These are phyloP conservation scores for Mus minutoides DNA, from an alignment of 2,797 vertebrate species.

Conservation along the genomic window DNA sequence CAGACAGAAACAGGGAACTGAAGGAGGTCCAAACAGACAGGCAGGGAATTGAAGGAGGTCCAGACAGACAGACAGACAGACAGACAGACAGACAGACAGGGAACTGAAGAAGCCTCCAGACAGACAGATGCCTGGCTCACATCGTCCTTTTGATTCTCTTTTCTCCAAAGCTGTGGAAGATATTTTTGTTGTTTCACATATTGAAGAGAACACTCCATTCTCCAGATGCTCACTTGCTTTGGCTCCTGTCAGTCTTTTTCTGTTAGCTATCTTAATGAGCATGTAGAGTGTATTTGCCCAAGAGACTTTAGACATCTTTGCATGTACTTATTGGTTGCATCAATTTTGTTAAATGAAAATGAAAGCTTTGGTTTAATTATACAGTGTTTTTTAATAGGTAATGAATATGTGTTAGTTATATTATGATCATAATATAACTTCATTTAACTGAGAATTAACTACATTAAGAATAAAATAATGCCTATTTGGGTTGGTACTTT, in stretches of 20 bases:
- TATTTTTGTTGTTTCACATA: background rate
- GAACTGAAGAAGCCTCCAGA: background rate
- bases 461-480: background rate
- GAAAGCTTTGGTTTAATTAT: slow-evolving; percentile 40
- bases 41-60: background rate
- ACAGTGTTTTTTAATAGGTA: background rate
- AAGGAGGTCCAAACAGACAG: background rate
- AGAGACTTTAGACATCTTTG: background rate
- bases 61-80: too few relatives aligned
- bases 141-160: background rate
- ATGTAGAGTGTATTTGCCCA: background rate
- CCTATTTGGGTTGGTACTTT: background rate
- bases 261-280: background rate
- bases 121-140: background rate
- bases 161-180: background rate
- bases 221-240: background rate
- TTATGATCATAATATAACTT: background rate
- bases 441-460: slow-evolving; percentile 25
- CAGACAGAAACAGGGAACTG: background rate
- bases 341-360: slow-evolving; percentile 22
- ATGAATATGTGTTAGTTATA: background rate
- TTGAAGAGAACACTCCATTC: background rate
- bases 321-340: background rate
- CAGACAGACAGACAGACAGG: background rate
- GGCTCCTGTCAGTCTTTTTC: background rate